phyloP scores from a whole-genome alignment of 2,888 invertebrate genomes.

The Polyploca ridens region DNA sequence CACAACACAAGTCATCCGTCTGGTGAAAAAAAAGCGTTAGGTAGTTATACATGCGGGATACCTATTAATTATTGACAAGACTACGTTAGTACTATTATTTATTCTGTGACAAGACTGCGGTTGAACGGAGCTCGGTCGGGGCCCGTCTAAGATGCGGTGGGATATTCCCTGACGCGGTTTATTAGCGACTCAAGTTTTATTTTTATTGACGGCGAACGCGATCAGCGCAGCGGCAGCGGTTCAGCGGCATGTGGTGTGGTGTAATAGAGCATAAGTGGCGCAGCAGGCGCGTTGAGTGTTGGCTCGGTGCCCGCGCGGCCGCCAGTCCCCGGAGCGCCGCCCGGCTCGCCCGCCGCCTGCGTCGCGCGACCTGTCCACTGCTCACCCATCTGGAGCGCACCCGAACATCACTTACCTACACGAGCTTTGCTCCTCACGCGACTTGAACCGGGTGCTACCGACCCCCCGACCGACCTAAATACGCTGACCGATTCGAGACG shows the following conservation, averaged over 20 bases:
- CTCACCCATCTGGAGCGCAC: conserved; percentile 22
- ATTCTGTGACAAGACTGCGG: not conserved
- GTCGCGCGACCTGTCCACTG: conserved; percentile 38
- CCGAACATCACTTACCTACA: conserved; percentile 20
- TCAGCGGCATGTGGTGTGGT: conserved; percentile 67
- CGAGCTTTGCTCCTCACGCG: conserved; percentile 28
- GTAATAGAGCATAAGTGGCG: conserved; percentile 73
- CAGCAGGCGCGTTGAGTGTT: conserved; percentile 59
- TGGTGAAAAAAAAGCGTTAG: not conserved
- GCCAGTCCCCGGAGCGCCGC: conserved; percentile 77
- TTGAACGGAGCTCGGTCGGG: conserved; percentile 18
- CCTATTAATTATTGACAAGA: no score
- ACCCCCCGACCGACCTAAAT: not conserved
- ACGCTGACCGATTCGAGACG: conserved; percentile 12
- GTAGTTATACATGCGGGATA: not conserved
- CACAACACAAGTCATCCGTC: conserved; percentile 28
- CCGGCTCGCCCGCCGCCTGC: conserved; percentile 66
- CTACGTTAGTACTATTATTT: no score
- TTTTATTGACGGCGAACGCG: conserved; percentile 61
- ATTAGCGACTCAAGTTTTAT: conserved; percentile 64
- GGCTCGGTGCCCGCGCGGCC: conserved; percentile 72
- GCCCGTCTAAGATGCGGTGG: conserved; percentile 32
- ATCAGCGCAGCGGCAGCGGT: conserved; percentile 46
- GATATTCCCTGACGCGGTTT: conserved; percentile 49
- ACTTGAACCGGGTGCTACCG: conserved; percentile 16